phyloP scores from a whole-genome alignment of 2,888 invertebrate species.

The Agrotis exclamationis region DNA sequence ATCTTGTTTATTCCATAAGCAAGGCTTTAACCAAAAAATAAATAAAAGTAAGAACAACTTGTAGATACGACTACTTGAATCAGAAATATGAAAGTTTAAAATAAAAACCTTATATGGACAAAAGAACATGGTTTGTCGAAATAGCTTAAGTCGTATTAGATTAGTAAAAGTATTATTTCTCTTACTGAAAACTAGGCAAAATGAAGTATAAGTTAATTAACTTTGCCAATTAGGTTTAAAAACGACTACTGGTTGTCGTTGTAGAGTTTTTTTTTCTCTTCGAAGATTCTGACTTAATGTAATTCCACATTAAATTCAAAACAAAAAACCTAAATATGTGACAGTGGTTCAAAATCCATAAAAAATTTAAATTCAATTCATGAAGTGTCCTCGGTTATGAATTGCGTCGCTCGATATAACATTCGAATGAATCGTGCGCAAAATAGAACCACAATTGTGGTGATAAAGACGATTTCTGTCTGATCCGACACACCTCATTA shows the following conservation, averaged over 20 bases:
- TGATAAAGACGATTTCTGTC: conserved; percentile 72
- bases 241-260: too few relatives aligned
- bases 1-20: background rate
- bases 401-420: conserved; percentile 64
- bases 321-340: conserved; percentile 34
- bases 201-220: too few relatives aligned
- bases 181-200: background rate
- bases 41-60: background rate
- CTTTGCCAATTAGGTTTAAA: background rate
- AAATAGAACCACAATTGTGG: conserved; percentile 72
- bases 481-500: conserved; percentile 78
- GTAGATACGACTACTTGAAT: background rate
- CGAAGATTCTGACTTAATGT: background rate
- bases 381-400: conserved; percentile 62
- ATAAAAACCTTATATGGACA: background rate
- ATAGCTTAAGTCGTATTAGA: too few relatives aligned
- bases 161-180: too few relatives aligned
- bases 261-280: too few relatives aligned
- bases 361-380: conserved; percentile 65
- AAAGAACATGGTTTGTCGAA: too few relatives aligned
- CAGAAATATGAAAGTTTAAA: background rate
- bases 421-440: conserved; percentile 72
- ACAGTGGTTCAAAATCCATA: conserved; percentile 36
- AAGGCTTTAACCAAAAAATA: too few relatives aligned
- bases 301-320: conserved; percentile 19